Evolutionary conservation across 2,888 invertebrate genomes (phyloP).

Genomic region (Graphium colonna): DNA sequence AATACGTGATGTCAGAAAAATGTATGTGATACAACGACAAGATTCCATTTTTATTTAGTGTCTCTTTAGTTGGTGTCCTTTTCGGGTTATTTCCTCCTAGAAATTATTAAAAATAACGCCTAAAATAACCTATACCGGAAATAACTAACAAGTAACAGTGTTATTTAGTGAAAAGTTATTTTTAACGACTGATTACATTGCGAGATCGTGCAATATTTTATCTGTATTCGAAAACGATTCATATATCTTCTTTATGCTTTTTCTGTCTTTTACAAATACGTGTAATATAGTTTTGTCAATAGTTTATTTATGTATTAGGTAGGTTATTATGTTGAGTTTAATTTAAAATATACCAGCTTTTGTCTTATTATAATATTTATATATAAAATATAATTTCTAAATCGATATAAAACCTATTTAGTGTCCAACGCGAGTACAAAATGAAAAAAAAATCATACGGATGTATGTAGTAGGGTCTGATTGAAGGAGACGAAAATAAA

Average conservation of each 20-base stretch:
- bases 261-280: background rate
- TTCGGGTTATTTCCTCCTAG: background rate
- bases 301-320: constrained; percentile 37
- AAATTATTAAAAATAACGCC: background rate
- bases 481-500: background rate
- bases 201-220: constrained; percentile 70
- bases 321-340: constrained; percentile 3
- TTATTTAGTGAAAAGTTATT: background rate
- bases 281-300: constrained; percentile 46
- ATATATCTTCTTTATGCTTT: constrained; percentile 42
- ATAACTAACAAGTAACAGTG: background rate
- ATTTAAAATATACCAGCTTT: background rate
- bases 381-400: background rate
- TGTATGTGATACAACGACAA: constrained; percentile 65
- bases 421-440: constrained; percentile 12
- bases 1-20: constrained; percentile 28
- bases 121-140: background rate
- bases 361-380: background rate
- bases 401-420: background rate
- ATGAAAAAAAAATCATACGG: background rate
- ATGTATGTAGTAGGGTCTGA: background rate
- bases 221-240: constrained; percentile 27
- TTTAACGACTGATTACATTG: constrained; percentile 25
- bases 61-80: constrained; percentile 36
- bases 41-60: constrained; percentile 71